phyloP scores from a whole-genome alignment of 2,888 invertebrate species.

The Stictocephala bisonia region DNA sequence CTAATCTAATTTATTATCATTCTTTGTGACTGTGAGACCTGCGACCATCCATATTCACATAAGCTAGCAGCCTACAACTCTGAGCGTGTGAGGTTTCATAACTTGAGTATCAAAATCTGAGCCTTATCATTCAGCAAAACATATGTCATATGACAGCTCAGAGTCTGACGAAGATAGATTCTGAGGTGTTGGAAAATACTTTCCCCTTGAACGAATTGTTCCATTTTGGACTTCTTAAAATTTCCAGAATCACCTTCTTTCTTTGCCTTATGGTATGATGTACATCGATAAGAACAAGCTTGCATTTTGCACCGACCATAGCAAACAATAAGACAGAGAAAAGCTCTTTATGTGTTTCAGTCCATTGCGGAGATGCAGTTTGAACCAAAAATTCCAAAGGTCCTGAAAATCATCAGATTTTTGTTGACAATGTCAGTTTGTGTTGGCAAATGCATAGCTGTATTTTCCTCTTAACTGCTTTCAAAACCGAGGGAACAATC shows the following conservation, averaged over 20 bases:
- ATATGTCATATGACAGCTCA: constrained; percentile 11
- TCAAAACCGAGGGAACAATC: not conserved
- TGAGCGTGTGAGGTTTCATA: constrained; percentile 43
- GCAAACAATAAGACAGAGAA: constrained; percentile 36
- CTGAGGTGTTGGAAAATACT: constrained; percentile 34
- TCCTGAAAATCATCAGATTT: constrained; percentile 21
- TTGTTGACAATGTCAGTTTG: not conserved
- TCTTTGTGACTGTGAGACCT: too few species aligned
- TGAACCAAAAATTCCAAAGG: constrained; percentile 9
- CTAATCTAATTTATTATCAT: too few species aligned
- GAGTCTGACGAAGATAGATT: constrained; percentile 20
- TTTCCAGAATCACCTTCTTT: constrained; percentile 41
- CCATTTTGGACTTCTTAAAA: constrained; percentile 33
- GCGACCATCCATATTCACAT: too few species aligned
- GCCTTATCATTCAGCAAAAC: constrained; percentile 35
- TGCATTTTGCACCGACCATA: constrained; percentile 46
- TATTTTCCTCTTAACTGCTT: not conserved
- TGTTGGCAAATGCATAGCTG: not conserved
- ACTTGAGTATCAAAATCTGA: constrained; percentile 9
- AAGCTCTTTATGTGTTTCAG: constrained; percentile 39
- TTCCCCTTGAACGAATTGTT: constrained; percentile 10
- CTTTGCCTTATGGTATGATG: constrained; percentile 30
- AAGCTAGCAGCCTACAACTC: too few species aligned
- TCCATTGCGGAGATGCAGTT: not conserved
- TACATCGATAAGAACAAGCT: constrained; percentile 28